Conservation (phyloP, 2,797 vertebrate genomes). For the Champsocephalus gunnari region DNA sequence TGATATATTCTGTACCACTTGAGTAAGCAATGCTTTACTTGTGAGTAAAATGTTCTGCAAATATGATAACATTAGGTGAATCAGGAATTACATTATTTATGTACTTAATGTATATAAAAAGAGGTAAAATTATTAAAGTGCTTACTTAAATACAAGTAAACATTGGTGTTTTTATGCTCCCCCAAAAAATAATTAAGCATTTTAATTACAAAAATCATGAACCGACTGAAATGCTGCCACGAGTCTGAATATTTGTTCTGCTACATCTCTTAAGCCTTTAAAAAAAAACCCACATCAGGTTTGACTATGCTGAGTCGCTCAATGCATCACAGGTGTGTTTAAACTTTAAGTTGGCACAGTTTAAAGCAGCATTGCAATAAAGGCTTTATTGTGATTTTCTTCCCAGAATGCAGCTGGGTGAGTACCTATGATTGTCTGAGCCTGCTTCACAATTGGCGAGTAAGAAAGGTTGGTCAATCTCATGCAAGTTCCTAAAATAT, state of each 20-base stretch:
- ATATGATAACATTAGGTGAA: slow-evolving; percentile 10
- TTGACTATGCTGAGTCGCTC: neutral
- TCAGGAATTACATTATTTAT: neutral
- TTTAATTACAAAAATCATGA: slow-evolving; percentile 12
- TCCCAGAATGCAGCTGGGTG: slow-evolving; percentile 35
- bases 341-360: slow-evolving; percentile 27
- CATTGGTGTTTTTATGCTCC: neutral
- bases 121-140: slow-evolving; percentile 17
- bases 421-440: slow-evolving; percentile 67
- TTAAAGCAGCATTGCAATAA: slow-evolving; percentile 22
- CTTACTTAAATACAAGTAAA: slow-evolving; percentile 13
- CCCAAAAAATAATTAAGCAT: neutral
- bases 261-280: neutral
- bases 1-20: neutral
- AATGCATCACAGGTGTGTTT: slow-evolving; percentile 26
- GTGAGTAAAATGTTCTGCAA: slow-evolving; percentile 11
- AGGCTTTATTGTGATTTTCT: slow-evolving; percentile 44
- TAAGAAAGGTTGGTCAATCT: slow-evolving; percentile 26
- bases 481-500: slow-evolving; percentile 28
- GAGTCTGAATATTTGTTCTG: slow-evolving; percentile 10
- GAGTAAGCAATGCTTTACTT: slow-evolving; percentile 22
- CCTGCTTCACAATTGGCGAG: slow-evolving; percentile 11
- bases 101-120: neutral
- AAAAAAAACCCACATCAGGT: slow-evolving; percentile 6
- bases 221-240: neutral